Conservation (phyloP, 2,113 vertebrate species). For the Hypocryptadius cinnamomeus region DNA sequence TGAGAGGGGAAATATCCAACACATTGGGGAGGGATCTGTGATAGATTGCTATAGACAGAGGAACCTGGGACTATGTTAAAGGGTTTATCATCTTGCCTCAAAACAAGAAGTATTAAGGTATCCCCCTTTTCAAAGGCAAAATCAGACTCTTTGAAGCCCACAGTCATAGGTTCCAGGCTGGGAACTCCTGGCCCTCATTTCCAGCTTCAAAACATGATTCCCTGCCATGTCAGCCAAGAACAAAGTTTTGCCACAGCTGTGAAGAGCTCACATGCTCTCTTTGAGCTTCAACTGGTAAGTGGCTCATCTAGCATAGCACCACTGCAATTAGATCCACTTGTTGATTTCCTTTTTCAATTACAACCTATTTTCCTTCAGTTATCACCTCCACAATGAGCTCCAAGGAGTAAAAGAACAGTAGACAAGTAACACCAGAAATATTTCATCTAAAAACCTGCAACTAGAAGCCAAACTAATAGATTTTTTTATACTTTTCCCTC, state of each 20-base stretch:
- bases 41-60: background rate
- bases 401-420: background rate
- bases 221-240: background rate
- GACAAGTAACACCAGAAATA: background rate
- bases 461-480: background rate
- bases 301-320: background rate
- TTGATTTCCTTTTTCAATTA: background rate
- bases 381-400: background rate
- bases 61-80: background rate
- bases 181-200: background rate
- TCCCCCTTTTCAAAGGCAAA: background rate
- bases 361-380: background rate
- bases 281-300: background rate
- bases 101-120: background rate
- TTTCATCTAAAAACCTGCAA: background rate
- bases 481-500: accelerated
- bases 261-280: background rate
- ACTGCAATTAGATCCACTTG: background rate
- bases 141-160: background rate
- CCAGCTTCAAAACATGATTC: background rate
- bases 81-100: background rate
- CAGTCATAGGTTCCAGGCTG: background rate
- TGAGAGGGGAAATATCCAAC: background rate
- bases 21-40: background rate
- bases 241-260: background rate